Evolutionary conservation across 2,888 invertebrate species (phyloP).

Genomic region (Alviniconcha strummeri): DNA sequence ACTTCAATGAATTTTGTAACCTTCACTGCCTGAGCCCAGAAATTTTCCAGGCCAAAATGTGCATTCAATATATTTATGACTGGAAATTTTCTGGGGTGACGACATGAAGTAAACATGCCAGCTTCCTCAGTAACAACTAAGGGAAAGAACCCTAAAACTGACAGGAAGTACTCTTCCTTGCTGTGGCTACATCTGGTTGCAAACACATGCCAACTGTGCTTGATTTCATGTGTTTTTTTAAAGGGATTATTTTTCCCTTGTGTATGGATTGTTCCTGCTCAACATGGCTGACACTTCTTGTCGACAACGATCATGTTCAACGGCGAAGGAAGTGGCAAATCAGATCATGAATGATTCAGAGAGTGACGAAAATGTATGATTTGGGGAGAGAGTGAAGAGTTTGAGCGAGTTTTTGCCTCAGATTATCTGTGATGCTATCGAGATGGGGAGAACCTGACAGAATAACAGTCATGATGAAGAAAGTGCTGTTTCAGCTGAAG

Average conservation of each 20-base stretch:
- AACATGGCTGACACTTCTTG: slow-evolving; percentile 1
- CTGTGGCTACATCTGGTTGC: background rate
- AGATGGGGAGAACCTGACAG: background rate
- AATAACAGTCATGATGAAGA: background rate
- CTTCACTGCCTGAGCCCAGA: too few relatives aligned
- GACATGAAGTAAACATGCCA: background rate
- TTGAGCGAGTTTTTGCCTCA: background rate
- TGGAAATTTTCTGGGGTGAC: background rate
- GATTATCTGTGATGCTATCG: background rate
- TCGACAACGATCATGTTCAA: background rate
- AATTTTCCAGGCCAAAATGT: background rate
- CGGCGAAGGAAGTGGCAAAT: background rate
- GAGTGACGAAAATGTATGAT: background rate
- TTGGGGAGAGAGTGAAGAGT: background rate
- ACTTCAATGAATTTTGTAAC: too few relatives aligned
- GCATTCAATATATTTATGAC: background rate
- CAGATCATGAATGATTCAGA: background rate
- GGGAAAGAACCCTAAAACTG: background rate
- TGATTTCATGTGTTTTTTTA: background rate
- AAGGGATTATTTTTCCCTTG: background rate
- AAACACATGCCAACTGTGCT: background rate
- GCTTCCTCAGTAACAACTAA: background rate
- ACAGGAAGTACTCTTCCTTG: background rate
- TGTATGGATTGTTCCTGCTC: background rate
- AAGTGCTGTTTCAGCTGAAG: background rate